Base-by-base conservation (phyloP, 1,140 invertebrate species). In the Popillia japonica region DNA sequence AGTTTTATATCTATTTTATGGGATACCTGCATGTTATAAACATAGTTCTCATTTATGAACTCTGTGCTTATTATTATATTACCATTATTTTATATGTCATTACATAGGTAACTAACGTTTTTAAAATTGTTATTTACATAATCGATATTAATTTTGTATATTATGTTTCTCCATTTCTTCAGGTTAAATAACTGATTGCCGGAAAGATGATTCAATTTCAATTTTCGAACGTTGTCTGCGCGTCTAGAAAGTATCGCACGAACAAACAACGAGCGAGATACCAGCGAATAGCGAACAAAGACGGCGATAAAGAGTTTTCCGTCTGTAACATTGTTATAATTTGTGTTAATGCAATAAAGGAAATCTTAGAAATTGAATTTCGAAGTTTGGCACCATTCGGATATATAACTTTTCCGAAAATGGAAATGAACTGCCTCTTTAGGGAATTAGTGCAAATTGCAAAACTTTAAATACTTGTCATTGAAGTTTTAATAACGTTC, bases 321-420 rank as follows among this genome's bases (percentile, higher is more conserved):
- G 61, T 68, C 61, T 34, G 27, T 68, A 34, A 68, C 61, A 68
- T 68, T 20, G 61, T 68, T 68, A 68, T 68, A 68, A 68, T 68
- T 68, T 68, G 61, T 68, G 61, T 68, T 68, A 68, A 68, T 68
- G 61, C 61, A 68, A 68, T 68, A 68, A 68, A 68, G 20, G 22
- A 22, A 22, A 68, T 68, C 61, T 68, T 34, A 68, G 61, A 68
- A 68, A 68, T 68, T 68, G 61, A 68, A 68, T 68, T 68, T 14
- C 17, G 61, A 68, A 68, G 61, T 68, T 68, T 68, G 61, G 61
- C 61, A 68, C 2, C 61, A 68, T 34, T 68, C 61, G 61, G 23
- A 68, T 68, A 68, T 68, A 68, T 68, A 68, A 68, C 61, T 68
- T 68, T 68, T 68, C 61, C 23, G 61, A 68, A 68, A 68, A 68